phyloP scores from a whole-genome alignment of 2,888 invertebrate species.

The Furcula furcula region DNA sequence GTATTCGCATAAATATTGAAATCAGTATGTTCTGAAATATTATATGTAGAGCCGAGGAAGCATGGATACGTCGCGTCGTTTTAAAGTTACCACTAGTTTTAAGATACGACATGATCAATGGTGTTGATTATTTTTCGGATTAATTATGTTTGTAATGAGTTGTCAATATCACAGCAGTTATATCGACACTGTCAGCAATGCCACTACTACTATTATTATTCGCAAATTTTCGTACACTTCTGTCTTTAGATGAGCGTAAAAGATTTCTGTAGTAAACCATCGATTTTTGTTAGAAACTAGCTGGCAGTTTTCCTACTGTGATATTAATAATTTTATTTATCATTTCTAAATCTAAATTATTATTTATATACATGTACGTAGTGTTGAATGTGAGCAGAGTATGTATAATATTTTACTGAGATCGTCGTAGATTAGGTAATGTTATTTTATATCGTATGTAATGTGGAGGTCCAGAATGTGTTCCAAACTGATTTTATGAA shows the following conservation, averaged over 20 bases:
- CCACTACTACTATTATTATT: constrained; percentile 5
- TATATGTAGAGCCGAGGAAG: constrained; percentile 39
- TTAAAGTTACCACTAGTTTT: constrained; percentile 75
- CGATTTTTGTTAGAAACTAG: constrained; percentile 39
- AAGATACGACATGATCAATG: constrained; percentile 58
- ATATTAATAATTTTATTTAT: constrained; percentile 80
- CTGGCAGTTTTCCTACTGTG: constrained; percentile 79
- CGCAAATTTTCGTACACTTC: constrained; percentile 1
- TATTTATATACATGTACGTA: constrained; percentile 62
- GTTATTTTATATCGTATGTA: constrained; percentile 49
- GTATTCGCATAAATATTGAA: no score
- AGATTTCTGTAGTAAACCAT: constrained; percentile 5
- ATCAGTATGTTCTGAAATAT: constrained; percentile 35
- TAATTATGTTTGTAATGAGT: constrained; percentile 48
- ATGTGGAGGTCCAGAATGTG: constrained; percentile 69
- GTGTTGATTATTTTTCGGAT: constrained; percentile 55
- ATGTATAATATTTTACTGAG: constrained; percentile 66
- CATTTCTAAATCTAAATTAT: constrained; percentile 72
- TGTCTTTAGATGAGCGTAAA: constrained; percentile 8
- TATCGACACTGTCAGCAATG: constrained; percentile 61
- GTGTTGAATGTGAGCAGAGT: constrained; percentile 56
- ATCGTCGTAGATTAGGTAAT: constrained; percentile 61
- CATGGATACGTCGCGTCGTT: constrained; percentile 39
- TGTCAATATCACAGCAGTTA: constrained; percentile 80
- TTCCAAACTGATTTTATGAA: constrained; percentile 68